A percentile compares a stretch with the other conserved stretches of the same genome.
Conservation (phyloP, 2,113 vertebrate species). For the Lasiurus borealis region DNA sequence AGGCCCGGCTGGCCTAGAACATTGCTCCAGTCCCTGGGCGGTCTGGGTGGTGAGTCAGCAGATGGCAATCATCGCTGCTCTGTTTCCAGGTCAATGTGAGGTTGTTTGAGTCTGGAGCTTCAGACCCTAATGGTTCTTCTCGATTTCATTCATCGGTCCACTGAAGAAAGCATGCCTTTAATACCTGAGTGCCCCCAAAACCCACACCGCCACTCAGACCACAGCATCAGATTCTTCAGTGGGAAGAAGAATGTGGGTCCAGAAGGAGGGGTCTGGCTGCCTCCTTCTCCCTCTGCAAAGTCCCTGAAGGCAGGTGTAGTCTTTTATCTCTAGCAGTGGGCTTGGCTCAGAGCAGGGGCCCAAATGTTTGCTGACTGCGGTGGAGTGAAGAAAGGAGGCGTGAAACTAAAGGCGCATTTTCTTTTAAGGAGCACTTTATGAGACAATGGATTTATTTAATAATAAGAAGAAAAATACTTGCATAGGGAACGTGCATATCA, state of each 20-base stretch:
- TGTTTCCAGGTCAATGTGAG: conserved; percentile 42
- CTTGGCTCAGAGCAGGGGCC: neutral
- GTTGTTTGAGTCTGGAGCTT: neutral
- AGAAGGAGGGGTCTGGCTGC: neutral
- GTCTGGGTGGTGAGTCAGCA: neutral
- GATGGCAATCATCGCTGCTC: neutral
- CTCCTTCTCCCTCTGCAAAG: neutral
- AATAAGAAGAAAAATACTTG: neutral
- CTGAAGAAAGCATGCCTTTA: neutral
- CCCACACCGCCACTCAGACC: neutral
- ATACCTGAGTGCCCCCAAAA: neutral
- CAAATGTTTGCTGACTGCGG: neutral
- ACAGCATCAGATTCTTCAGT: neutral
- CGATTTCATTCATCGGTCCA: neutral
- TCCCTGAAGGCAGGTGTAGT: neutral
- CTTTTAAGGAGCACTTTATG: neutral
- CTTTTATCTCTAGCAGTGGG: neutral
- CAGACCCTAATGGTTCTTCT: neutral
- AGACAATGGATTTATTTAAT: neutral
- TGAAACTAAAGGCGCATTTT: neutral
- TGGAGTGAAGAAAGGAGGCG: neutral
- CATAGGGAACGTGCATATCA: neutral
- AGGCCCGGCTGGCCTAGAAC: neutral
- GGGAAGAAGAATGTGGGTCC: neutral
- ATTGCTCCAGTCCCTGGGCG: rapidly evolving